Conservation (phyloP, 2,797 vertebrate genomes). For the Sebastes jordani region DNA sequence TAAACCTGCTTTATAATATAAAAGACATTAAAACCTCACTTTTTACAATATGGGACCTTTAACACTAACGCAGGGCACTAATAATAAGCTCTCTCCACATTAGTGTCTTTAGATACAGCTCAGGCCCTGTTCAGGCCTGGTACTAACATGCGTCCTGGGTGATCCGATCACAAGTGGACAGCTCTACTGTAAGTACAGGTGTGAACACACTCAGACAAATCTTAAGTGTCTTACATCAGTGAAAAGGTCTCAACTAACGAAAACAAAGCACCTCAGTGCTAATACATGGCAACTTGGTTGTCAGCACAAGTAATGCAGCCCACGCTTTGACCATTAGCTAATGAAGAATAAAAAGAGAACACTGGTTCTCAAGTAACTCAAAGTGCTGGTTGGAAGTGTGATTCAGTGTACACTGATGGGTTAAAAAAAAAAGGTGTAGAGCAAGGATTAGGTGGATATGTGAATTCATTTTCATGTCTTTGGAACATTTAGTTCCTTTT, state of each 20-base stretch:
- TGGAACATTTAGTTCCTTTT: background rate
- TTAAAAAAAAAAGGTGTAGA: background rate
- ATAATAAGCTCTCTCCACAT: no score
- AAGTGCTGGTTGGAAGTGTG: background rate
- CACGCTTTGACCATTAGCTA: conserved; percentile 9
- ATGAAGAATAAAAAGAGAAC: conserved; percentile 7
- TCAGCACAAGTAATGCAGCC: background rate
- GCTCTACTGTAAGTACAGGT: no score
- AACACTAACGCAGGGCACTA: no score
- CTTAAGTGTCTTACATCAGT: background rate
- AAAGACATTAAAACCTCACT: no score
- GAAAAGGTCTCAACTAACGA: background rate
- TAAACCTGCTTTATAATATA: no score
- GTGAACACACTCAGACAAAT: no score
- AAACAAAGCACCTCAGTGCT: background rate
- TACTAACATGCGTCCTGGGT: no score
- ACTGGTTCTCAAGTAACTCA: background rate
- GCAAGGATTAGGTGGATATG: background rate
- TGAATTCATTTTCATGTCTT: background rate
- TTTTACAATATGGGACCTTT: no score
- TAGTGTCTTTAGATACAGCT: no score
- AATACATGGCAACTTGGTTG: conserved; percentile 11
- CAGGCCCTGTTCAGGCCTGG: no score
- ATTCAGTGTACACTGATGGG: background rate
- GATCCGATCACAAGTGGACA: no score